phyloP scores from a whole-genome alignment of 92 coral and sea anemone genomes.

The Micromussa lordhowensis region DNA sequence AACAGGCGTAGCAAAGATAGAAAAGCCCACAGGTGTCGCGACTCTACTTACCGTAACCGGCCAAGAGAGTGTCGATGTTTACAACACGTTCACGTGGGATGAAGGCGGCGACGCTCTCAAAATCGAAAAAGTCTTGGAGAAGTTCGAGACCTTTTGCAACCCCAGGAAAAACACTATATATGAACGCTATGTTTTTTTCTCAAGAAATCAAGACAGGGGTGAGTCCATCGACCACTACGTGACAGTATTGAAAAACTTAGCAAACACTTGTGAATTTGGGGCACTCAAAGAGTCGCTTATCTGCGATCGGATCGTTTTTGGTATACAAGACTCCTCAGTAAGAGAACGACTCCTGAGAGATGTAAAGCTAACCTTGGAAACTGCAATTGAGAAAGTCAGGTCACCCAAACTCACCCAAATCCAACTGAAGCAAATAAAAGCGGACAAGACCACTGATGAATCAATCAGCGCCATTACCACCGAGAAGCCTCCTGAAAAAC shows the following conservation, averaged over 20 bases:
- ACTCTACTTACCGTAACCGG: slow-evolving; percentile 52
- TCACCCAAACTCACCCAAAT: no score
- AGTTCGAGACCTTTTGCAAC: slow-evolving; percentile 56
- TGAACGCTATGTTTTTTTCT: slow-evolving; percentile 26
- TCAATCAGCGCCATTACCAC: slow-evolving; percentile 29
- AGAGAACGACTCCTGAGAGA: slow-evolving; percentile 48
- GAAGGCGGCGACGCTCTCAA: no score
- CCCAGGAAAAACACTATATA: slow-evolving; percentile 59
- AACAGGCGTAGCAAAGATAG: slow-evolving; percentile 47
- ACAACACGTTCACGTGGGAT: no score
- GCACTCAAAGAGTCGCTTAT: slow-evolving; percentile 34
- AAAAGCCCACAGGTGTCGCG: slow-evolving; percentile 15
- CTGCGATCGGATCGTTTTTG: slow-evolving; percentile 57
- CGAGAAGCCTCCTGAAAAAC: slow-evolving; percentile 30
- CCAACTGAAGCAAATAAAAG: no score
- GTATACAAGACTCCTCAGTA: slow-evolving; percentile 38
- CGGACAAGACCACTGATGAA: no score
- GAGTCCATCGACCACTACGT: no score
- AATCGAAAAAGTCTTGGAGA: slow-evolving; percentile 62
- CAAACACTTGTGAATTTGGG: slow-evolving; percentile 14
- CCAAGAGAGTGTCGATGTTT: slow-evolving; percentile 46
- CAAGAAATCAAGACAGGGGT: no score
- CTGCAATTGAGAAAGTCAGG: no score
- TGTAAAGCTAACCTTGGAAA: no score
- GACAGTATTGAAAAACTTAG: slow-evolving; percentile 45